These are phyloP conservation scores for Achlya flavicornis DNA, from an alignment of 2,888 invertebrate genomes.

Conservation along the genomic window DNA sequence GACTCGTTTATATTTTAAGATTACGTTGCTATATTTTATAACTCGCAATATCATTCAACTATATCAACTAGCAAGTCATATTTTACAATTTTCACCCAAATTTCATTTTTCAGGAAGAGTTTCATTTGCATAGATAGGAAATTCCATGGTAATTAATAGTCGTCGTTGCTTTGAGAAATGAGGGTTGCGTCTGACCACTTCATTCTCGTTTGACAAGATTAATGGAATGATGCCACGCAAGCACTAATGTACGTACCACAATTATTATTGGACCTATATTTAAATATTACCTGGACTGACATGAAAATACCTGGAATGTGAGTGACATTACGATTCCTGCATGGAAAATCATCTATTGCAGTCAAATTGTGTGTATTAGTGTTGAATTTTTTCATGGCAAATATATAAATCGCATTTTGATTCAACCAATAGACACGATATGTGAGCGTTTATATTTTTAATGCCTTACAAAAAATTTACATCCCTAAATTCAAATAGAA, in stretches of 20 bases:
- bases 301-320: constrained; percentile 1
- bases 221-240: constrained; percentile 63
- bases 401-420: not conserved
- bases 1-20: not conserved
- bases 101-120: constrained; percentile 53
- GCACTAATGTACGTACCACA: constrained; percentile 44
- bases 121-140: constrained; percentile 70
- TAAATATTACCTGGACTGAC: constrained; percentile 20
- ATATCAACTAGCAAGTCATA: no score
- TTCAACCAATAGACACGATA: not conserved
- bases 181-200: constrained; percentile 73
- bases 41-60: not conserved
- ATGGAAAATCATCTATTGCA: no score
- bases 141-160: constrained; percentile 67
- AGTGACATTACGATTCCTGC: not conserved
- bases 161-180: constrained; percentile 66
- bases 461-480: not conserved
- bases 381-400: no score
- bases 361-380: no score
- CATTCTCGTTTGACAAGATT: constrained; percentile 71
- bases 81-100: constrained; percentile 37
- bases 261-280: constrained; percentile 47
- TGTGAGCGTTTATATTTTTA: not conserved
- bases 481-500: not conserved
- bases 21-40: not conserved